Conservation (phyloP, 2,888 invertebrate species). For the Pseudolycoriella hygida region DNA sequence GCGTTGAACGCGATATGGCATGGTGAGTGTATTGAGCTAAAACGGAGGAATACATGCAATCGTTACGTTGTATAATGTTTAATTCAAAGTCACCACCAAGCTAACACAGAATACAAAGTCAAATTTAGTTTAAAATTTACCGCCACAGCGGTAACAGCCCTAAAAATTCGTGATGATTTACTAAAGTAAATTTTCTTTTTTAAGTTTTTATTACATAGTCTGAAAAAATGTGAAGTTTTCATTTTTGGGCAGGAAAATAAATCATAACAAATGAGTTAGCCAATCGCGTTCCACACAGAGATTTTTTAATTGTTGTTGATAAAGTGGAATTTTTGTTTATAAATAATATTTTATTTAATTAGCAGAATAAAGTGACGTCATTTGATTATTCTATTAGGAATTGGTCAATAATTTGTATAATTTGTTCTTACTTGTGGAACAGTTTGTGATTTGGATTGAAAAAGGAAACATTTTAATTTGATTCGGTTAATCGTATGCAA, state of each 20-base stretch:
- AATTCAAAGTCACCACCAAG: too few relatives aligned
- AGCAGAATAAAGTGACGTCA: not conserved
- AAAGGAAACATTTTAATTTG: not conserved
- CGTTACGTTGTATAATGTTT: too few relatives aligned
- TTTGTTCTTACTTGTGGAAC: not conserved
- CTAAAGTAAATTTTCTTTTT: not conserved
- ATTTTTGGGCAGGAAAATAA: too few relatives aligned
- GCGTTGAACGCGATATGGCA: too few relatives aligned
- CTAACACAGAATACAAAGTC: not conserved
- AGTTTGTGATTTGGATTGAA: not conserved
- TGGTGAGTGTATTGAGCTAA: too few relatives aligned
- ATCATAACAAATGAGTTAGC: too few relatives aligned
- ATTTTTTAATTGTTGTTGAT: not conserved
- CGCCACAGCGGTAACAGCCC: not conserved
- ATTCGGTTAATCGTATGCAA: not conserved
- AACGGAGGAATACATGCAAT: too few relatives aligned
- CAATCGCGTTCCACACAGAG: too few relatives aligned
- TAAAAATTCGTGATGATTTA: not conserved
- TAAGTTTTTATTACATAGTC: not conserved
- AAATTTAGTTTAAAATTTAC: not conserved
- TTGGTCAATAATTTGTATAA: not conserved
- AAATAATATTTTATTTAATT: not conserved
- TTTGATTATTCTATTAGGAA: not conserved
- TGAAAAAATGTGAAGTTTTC: too few relatives aligned
- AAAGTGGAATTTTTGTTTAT: not conserved